Conservation (phyloP, 2,888 invertebrate species). For the Pterobdella sp. region DNA sequence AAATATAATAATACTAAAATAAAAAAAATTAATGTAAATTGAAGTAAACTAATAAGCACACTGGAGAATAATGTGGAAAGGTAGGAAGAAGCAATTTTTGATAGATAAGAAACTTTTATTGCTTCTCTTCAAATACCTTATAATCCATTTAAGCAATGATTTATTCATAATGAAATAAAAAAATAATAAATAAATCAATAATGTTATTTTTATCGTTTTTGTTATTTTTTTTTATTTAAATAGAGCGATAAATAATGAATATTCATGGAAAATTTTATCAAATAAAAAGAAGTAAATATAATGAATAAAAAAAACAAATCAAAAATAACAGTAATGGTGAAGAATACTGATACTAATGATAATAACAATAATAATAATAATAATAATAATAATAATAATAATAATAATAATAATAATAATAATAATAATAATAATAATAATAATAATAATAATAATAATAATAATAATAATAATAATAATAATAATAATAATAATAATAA, state of each 20-base stretch:
- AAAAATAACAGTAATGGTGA: not conserved
- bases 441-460: not conserved
- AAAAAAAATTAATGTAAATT: no score
- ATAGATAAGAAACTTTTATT: no score
- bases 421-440: not conserved
- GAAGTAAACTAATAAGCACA: no score
- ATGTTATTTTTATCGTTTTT: no score
- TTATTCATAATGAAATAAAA: no score
- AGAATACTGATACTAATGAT: slow-evolving; percentile 1
- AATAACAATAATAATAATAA: not conserved
- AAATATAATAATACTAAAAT: no score
- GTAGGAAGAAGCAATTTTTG: no score
- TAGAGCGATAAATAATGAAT: not conserved
- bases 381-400: slow-evolving; percentile 8
- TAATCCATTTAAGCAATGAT: no score
- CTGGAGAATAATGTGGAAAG: no score
- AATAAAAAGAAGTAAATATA: not conserved
- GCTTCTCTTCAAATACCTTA: no score
- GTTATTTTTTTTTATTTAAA: no score
- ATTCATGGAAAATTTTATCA: not conserved
- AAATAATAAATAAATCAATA: no score
- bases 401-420: not conserved
- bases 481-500: not conserved
- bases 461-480: not conserved
- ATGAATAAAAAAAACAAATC: not conserved